Percentiles rank a stretch among this genome's conserved stretches.
These are phyloP conservation scores for Leucoraja erinaceus DNA, from an alignment of 2,113 vertebrate genomes.

Conservation along the genomic window DNA sequence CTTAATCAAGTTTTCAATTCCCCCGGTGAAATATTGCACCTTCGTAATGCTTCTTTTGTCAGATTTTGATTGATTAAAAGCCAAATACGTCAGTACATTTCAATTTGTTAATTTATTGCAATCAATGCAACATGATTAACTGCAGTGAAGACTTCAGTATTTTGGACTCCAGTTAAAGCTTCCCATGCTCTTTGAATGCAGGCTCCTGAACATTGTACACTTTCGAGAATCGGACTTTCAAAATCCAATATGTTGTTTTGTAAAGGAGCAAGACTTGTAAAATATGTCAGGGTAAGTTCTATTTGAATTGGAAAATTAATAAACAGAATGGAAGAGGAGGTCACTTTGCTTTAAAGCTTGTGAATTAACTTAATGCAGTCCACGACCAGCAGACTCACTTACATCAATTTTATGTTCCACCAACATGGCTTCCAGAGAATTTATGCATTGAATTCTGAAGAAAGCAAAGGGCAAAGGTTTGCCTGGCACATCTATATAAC, in stretches of 20 bases:
- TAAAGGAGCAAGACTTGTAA: not conserved
- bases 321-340: not conserved
- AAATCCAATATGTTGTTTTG: not conserved
- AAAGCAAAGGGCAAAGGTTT: not conserved
- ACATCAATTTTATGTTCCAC: not conserved
- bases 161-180: not conserved
- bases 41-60: not conserved
- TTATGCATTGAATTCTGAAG: not conserved
- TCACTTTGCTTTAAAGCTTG: not conserved
- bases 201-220: not conserved
- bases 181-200: not conserved
- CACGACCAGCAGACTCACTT: not conserved
- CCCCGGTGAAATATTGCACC: not conserved
- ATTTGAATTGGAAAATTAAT: not conserved
- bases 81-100: not conserved
- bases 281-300: not conserved
- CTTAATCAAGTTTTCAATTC: not conserved
- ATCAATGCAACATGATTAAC: conserved; percentile 13
- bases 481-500: not conserved
- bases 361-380: not conserved
- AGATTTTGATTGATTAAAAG: conserved; percentile 35
- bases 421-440: not conserved
- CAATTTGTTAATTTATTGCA: conserved; percentile 23
- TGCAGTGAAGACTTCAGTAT: not conserved
- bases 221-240: not conserved